phyloP scores from a whole-genome alignment of 1,140 invertebrate genomes.

The Melanaphis sacchari region DNA sequence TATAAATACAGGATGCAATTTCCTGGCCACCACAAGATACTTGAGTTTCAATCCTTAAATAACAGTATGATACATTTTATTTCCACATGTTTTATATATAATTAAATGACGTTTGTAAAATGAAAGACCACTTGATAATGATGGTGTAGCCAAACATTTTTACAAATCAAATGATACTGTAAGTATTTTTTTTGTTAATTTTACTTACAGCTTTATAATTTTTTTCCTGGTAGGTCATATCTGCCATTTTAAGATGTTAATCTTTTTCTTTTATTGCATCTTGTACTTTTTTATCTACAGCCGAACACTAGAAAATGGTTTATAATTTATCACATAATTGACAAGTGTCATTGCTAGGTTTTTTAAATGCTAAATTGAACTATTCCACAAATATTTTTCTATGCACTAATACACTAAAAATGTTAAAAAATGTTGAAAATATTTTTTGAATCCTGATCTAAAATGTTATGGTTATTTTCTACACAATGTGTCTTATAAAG shows the following conservation, averaged over 20 bases:
- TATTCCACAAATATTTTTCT: not conserved
- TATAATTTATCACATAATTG: constrained; percentile 40
- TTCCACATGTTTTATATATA: constrained; percentile 60
- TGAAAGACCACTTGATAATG: constrained; percentile 60
- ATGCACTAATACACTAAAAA: not conserved
- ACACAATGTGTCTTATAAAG: not conserved
- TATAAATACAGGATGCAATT: constrained; percentile 28
- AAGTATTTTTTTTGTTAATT: constrained; percentile 54
- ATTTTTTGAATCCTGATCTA: no score
- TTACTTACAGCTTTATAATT: constrained; percentile 45
- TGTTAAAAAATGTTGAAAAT: no score
- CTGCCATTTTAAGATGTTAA: constrained; percentile 16
- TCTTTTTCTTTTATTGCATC: constrained; percentile 1
- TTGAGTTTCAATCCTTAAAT: not conserved
- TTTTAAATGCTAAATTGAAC: not conserved
- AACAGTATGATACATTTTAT: not conserved
- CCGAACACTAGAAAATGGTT: not conserved
- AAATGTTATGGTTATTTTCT: not conserved
- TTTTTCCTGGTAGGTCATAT: constrained; percentile 46
- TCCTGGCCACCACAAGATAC: not conserved
- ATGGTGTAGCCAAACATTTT: constrained; percentile 62
- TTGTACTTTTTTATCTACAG: not conserved
- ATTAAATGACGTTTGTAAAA: constrained; percentile 59
- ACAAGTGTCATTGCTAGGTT: constrained; percentile 23
- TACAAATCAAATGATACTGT: constrained; percentile 62